Conservation (phyloP, 2,113 vertebrate species). For the Corydoras sp. region DNA sequence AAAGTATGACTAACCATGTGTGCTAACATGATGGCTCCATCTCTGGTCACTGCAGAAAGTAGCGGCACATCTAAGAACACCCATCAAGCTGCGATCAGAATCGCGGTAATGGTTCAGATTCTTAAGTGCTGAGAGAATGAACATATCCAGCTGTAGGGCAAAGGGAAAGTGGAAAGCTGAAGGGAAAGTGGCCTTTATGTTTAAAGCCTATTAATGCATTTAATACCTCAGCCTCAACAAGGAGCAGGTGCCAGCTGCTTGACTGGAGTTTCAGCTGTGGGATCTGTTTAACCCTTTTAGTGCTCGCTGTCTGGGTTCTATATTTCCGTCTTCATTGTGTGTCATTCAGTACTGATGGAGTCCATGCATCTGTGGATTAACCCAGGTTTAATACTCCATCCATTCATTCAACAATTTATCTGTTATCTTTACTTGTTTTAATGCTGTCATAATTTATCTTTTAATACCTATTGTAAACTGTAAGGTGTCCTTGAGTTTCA, state of each 20-base stretch:
- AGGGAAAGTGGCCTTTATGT: constrained; percentile 7
- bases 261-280: background rate
- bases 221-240: constrained; percentile 13
- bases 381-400: no score
- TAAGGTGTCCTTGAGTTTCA: no score
- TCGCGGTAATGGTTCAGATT: constrained; percentile 14
- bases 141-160: constrained; percentile 8
- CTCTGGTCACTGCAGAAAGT: background rate
- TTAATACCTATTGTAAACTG: no score
- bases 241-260: constrained; percentile 36
- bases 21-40: background rate
- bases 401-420: no score
- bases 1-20: constrained; percentile 1
- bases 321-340: background rate
- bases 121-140: constrained; percentile 8
- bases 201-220: constrained; percentile 28
- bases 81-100: constrained; percentile 6
- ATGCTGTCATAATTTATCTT: no score
- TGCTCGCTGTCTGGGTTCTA: background rate
- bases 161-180: background rate
- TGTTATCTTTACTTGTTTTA: no score
- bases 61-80: constrained; percentile 1
- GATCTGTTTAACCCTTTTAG: constrained; percentile 19
- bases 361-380: no score
- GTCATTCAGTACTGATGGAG: background rate